phyloP scores from a whole-genome alignment of 2,888 invertebrate species.

The Hypolimnas misippus region DNA sequence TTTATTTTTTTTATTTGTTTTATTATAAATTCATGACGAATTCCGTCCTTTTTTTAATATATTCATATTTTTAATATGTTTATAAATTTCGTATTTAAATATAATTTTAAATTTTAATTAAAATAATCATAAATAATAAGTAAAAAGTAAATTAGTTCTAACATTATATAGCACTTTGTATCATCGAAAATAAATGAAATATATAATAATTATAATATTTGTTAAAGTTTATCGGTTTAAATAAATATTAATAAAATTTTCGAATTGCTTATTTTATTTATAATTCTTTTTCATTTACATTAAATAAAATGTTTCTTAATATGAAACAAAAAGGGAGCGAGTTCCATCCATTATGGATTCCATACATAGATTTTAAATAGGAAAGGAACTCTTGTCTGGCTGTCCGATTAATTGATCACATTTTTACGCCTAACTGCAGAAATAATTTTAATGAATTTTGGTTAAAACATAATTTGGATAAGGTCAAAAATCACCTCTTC shows the following conservation, averaged over 20 bases:
- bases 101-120: neutral
- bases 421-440: no score
- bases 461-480: no score
- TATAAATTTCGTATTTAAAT: neutral
- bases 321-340: neutral
- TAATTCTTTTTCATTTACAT: neutral
- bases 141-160: neutral
- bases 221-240: slow-evolving; percentile 9
- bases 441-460: no score
- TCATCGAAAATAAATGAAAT: neutral
- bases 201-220: neutral
- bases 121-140: neutral
- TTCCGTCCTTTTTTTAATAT: neutral
- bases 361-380: no score
- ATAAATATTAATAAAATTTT: slow-evolving; percentile 4
- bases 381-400: no score
- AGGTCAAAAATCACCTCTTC: no score
- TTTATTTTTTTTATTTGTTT: neutral
- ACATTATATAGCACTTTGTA: neutral
- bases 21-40: neutral
- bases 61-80: neutral
- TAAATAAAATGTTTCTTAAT: no score
- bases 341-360: no score
- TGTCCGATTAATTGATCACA: no score
- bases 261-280: neutral